These are phyloP conservation scores for Heloderma charlesbogerti DNA, from an alignment of 2,113 vertebrate genomes.

Conservation along the genomic window DNA sequence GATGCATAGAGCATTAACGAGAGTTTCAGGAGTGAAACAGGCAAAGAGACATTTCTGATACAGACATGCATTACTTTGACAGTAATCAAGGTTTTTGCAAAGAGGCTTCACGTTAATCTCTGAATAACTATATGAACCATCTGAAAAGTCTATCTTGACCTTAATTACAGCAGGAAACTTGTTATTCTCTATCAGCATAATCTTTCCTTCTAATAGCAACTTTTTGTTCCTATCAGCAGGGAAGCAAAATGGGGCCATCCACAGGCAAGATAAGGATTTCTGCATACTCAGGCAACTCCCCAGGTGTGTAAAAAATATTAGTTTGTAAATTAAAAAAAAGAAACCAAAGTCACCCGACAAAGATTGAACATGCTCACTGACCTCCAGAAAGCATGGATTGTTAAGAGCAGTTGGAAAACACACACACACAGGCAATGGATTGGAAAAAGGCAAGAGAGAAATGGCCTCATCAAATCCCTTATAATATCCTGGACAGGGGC, in stretches of 20 bases:
- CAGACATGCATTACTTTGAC: not conserved
- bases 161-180: not conserved
- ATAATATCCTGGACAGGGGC: not conserved
- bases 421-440: not conserved
- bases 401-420: not conserved
- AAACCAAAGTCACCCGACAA: not conserved
- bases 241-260: not conserved
- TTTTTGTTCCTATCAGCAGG: not conserved
- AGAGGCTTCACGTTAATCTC: not conserved
- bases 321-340: not conserved
- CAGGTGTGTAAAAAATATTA: too few relatives aligned
- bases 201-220: not conserved
- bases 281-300: not conserved
- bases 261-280: not conserved
- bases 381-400: not conserved
- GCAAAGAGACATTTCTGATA: not conserved
- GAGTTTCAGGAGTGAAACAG: not conserved
- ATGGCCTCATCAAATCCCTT: not conserved
- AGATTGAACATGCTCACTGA: not conserved
- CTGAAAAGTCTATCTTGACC: not conserved
- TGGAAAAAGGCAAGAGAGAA: not conserved
- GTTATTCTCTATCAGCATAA: not conserved
- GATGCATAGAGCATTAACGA: too few relatives aligned
- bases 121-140: not conserved
- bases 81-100: not conserved